Evolutionary conservation across 2,113 vertebrate species (phyloP).

Genomic region (Xyrauchen texanus): DNA sequence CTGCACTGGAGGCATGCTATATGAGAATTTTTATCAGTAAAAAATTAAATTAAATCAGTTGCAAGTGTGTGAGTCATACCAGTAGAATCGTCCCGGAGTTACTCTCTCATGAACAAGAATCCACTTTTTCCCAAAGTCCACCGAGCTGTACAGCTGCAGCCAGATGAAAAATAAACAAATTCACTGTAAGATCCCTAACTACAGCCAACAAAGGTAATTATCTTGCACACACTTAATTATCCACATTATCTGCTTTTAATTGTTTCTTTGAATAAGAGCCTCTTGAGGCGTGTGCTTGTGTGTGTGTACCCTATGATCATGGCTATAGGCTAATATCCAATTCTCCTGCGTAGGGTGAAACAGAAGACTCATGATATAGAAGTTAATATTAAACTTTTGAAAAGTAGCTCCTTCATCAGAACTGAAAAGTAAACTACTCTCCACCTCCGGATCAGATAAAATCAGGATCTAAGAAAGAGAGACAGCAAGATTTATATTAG

Average conservation of each 20-base stretch:
- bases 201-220: constrained; percentile 32
- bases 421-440: constrained; percentile 92
- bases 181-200: constrained; percentile 19
- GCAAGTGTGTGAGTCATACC: constrained; percentile 75
- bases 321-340: constrained; percentile 94
- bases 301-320: constrained; percentile 87
- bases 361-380: constrained; percentile 92
- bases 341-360: constrained; percentile 93
- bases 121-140: constrained; percentile 95
- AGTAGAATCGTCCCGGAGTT: constrained; percentile 95
- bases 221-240: constrained; percentile 30
- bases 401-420: constrained; percentile 94
- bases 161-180: constrained; percentile 36
- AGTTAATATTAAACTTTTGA: constrained; percentile 90
- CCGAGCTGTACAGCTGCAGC: constrained; percentile 89
- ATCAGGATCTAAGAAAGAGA: constrained; percentile 86
- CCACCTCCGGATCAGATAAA: constrained; percentile 92
- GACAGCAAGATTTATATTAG: neutral
- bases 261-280: neutral
- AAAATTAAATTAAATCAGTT: neutral
- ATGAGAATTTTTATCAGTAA: constrained; percentile 35
- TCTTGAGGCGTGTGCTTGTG: neutral
- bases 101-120: constrained; percentile 90
- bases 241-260: constrained; percentile 32
- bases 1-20: constrained; percentile 35